phyloP scores from a whole-genome alignment of 2,888 invertebrate genomes.

The Tiliacea citrago region DNA sequence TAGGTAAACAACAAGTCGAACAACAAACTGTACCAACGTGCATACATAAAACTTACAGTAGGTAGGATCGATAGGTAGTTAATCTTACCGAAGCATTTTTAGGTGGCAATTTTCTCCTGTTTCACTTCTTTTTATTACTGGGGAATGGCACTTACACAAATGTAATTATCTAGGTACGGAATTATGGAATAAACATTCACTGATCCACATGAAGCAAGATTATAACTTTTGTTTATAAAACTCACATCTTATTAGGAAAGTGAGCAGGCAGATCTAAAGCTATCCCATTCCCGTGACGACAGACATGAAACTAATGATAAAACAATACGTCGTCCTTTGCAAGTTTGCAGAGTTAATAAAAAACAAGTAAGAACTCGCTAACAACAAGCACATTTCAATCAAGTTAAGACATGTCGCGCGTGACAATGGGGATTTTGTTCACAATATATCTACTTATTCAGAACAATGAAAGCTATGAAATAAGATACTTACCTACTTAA shows the following conservation, averaged over 20 bases:
- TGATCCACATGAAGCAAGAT: background rate
- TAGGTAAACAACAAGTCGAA: background rate
- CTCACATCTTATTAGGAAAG: background rate
- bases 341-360: conserved; percentile 6
- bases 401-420: conserved; percentile 48
- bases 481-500: too few relatives aligned
- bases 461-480: conserved; percentile 19
- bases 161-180: background rate
- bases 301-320: conserved; percentile 21
- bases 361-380: conserved; percentile 52
- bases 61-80: background rate
- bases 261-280: background rate
- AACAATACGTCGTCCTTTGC: conserved; percentile 13
- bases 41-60: too few relatives aligned
- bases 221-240: background rate
- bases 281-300: conserved; percentile 5
- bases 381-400: conserved; percentile 36
- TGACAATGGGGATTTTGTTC: conserved; percentile 16
- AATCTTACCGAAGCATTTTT: conserved; percentile 53
- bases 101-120: background rate
- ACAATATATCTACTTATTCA: background rate
- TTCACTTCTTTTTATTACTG: background rate
- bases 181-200: background rate
- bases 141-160: background rate
- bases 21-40: background rate